Conservation (phyloP, 2,888 invertebrate species). For the Nesidiocoris tenuis region DNA sequence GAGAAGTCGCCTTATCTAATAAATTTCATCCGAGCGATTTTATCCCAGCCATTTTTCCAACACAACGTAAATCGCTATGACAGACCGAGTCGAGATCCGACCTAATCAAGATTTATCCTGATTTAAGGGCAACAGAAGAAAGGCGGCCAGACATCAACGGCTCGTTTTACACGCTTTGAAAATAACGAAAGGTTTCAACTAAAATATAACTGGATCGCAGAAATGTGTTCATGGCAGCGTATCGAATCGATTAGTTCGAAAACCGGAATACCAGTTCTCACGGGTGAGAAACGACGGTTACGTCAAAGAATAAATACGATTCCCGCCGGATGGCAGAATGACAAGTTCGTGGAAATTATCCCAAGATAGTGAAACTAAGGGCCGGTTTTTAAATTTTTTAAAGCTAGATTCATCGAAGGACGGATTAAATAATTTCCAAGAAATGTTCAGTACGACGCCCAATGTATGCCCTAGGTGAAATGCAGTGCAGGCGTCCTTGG, state of each 20-base stretch:
- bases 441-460: too few species aligned
- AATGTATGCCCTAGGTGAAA: too few species aligned
- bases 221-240: background rate
- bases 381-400: too few species aligned
- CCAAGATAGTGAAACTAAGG: too few species aligned
- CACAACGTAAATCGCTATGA: background rate
- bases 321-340: too few species aligned
- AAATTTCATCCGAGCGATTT: conserved; percentile 6
- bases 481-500: too few species aligned
- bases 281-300: background rate
- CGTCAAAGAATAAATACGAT: too few species aligned
- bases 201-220: background rate
- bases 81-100: background rate
- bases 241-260: background rate
- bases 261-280: background rate
- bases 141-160: too few species aligned
- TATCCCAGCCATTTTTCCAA: background rate
- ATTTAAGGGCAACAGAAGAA: background rate
- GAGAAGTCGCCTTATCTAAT: conserved; percentile 18
- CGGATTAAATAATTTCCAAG: too few species aligned
- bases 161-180: background rate
- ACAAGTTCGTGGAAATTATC: too few species aligned
- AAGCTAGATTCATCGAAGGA: too few species aligned
- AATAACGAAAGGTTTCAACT: background rate
- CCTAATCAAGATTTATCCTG: background rate